Evolutionary conservation across 2,797 vertebrate genomes (phyloP).

Genomic region (Heliangelus exortis): DNA sequence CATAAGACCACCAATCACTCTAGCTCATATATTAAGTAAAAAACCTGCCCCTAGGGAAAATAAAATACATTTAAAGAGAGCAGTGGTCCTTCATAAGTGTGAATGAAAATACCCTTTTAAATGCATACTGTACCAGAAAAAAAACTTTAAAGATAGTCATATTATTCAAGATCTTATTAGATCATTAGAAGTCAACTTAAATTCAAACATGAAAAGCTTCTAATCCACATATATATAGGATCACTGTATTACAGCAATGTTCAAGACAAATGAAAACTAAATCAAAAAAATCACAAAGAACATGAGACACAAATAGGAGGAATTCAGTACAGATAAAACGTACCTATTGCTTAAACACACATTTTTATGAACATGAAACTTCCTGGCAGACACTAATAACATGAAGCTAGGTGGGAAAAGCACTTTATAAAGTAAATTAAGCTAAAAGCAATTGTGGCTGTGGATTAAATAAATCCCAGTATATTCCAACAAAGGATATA

Average conservation of each 20-base stretch:
- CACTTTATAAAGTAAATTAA: not conserved
- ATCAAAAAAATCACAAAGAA: not conserved
- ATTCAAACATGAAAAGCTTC: not conserved
- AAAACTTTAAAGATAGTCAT: not conserved
- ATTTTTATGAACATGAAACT: not conserved
- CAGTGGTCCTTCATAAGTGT: not conserved
- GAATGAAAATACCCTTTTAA: not conserved
- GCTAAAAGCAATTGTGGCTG: not conserved
- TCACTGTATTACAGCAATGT: not conserved
- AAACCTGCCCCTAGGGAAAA: not conserved
- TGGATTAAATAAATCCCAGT: not conserved
- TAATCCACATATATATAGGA: not conserved
- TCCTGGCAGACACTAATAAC: not conserved
- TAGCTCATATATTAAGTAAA: not conserved
- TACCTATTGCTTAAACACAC: not conserved
- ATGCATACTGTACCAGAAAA: not conserved
- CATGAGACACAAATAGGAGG: not conserved
- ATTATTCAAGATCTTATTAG: not conserved
- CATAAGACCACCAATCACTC: not conserved
- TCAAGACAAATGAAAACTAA: not conserved
- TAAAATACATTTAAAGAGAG: not conserved
- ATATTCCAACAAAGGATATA: slow-evolving; percentile 19
- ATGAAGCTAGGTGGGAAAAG: not conserved
- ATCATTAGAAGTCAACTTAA: not conserved
- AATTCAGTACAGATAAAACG: not conserved